Percentiles rank a stretch among this genome's conserved stretches.
Evolutionary conservation across 2,888 invertebrate genomes (phyloP).

Genomic region (Nomada fabriciana): DNA sequence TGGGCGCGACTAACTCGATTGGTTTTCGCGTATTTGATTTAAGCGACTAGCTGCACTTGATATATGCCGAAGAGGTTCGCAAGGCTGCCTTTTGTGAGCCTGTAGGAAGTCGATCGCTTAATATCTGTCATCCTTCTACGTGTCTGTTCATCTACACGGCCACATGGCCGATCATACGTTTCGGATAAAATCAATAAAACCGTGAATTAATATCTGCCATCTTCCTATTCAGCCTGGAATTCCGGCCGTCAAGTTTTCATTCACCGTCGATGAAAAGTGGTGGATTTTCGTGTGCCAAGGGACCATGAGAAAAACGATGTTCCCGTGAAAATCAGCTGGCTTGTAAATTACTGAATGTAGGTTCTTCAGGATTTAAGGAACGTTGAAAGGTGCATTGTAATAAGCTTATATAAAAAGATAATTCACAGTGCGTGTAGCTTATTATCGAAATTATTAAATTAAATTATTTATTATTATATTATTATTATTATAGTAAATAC

Average conservation of each 20-base stretch:
- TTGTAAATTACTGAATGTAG: conserved; percentile 3
- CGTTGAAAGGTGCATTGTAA: background rate
- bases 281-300: background rate
- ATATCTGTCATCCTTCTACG: conserved; percentile 35
- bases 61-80: conserved; percentile 11
- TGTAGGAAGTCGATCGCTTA: conserved; percentile 40
- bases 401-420: no score
- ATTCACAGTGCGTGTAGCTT: no score
- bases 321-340: conserved; percentile 5
- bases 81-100: conserved; percentile 28
- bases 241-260: conserved; percentile 31
- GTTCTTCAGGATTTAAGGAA: background rate
- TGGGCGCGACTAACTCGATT: conserved; percentile 15
- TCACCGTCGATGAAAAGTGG: conserved; percentile 25
- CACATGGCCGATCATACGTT: background rate
- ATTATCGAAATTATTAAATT: no score
- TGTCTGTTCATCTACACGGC: background rate
- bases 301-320: background rate
- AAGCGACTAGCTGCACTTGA: conserved; percentile 15
- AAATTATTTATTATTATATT: no score
- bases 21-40: conserved; percentile 26
- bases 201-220: conserved; percentile 46
- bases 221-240: conserved; percentile 20
- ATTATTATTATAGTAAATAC: no score
- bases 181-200: conserved; percentile 40